Base-by-base conservation (phyloP, 2,113 vertebrate genomes). In the Argyrosomus japonicus region DNA sequence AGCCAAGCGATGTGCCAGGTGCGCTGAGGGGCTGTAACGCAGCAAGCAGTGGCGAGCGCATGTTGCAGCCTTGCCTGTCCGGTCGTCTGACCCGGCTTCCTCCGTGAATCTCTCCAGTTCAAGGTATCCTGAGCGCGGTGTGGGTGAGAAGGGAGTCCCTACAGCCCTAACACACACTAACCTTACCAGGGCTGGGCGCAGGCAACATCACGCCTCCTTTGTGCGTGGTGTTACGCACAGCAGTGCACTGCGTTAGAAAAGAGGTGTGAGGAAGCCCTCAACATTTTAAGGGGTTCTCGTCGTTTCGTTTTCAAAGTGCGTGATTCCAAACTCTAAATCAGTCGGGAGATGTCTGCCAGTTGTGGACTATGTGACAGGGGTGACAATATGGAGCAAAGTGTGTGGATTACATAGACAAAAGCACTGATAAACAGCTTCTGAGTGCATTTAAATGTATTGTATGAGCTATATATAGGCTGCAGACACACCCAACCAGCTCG, bases 51-150 rank as follows among this genome's bases (percentile, higher is more conserved):
- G 86, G 78, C 47, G 82, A 77, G 89, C 56, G 86, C 92, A 94
- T 94, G 86, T 78, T 92, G 93, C 65, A 79, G 75, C 63, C 68
- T 84, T 76, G 75, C 69, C 54, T 75, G 77, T 86, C 68, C 68
- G 74, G 81, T 79, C 61, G 68, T 83, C 74, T 90, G 86, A 91
- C 85, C 87, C 62, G 75, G 68, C 88, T 87, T 48, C 79, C 11
- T 79, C 85, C 77, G 51, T 74, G 82, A 84, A 86, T 80, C 43
- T 75, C 68, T 82, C 75, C 75, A 56, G 78, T 71, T 67, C 75
- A 62, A 79, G 77, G 81, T 88, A 75, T 87, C 90, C 90, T 74
- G 79, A 53, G 85, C 25, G 67, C n/a, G n/a, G 50, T 77, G 85
- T 77, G 77, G 79, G 61, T 75, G 81, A 73, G 78, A 68, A 86